phyloP scores from a whole-genome alignment of 1,140 invertebrate genomes.

The Wiebesia pumilae region DNA sequence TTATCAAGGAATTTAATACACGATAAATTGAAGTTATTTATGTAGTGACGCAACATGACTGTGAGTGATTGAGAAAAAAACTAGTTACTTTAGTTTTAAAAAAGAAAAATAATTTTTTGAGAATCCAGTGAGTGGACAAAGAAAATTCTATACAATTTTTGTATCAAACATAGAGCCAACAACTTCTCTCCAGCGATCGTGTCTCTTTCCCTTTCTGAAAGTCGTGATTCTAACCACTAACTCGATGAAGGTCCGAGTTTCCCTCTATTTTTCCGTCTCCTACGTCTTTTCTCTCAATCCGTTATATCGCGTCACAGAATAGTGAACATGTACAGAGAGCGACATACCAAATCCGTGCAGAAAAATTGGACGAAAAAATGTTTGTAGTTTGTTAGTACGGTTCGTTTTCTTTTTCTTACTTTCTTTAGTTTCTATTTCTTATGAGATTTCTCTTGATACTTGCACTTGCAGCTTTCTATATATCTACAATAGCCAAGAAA shows the following conservation, averaged over 20 bases:
- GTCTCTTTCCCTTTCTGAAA: background rate
- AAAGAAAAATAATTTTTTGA: background rate
- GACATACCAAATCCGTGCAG: constrained; percentile 3
- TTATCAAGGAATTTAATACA: too few species aligned
- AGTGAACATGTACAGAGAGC: background rate
- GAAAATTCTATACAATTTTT: background rate
- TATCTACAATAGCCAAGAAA: background rate
- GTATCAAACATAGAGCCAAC: background rate
- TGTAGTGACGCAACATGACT: too few species aligned
- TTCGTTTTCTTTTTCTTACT: background rate
- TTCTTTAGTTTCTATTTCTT: background rate
- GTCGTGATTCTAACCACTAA: constrained; percentile 2
- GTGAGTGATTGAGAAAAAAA: background rate
- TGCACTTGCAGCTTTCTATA: background rate
- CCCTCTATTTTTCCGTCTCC: background rate
- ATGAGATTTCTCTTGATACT: constrained; percentile 2
- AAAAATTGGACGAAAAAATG: constrained; percentile 48
- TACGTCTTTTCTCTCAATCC: background rate
- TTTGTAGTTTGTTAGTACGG: constrained; percentile 43
- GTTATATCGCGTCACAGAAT: background rate
- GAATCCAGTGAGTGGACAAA: background rate
- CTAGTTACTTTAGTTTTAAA: background rate
- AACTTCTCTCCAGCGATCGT: background rate
- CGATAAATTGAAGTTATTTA: background rate
- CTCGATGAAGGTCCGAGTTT: background rate